Evolutionary conservation across 2,888 invertebrate species (phyloP).

Genomic region (Argyresthia albistria): DNA sequence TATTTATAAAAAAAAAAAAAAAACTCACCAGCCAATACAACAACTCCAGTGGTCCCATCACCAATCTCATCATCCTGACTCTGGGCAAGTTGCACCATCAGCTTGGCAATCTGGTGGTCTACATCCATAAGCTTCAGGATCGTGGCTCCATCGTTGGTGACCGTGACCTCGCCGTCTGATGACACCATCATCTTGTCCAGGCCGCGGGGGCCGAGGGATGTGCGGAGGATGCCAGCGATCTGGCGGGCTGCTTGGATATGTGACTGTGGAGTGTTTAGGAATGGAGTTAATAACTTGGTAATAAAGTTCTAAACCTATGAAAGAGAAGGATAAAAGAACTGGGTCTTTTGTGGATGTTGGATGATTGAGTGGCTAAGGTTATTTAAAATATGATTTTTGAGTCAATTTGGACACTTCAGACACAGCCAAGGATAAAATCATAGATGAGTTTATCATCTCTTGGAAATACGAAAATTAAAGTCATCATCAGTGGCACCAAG

Average conservation of each 20-base stretch:
- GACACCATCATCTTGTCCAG: conserved; percentile 98
- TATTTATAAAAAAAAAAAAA: too few species aligned
- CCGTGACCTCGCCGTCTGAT: conserved; percentile 96
- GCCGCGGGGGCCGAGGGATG: conserved; percentile 97
- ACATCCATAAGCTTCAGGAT: conserved; percentile 99
- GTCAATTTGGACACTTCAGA: conserved; percentile 7
- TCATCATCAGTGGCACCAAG: too few species aligned
- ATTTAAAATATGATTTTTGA: too few species aligned
- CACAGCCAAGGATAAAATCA: conserved; percentile 14
- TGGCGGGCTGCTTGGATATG: conserved; percentile 97
- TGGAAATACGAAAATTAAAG: too few species aligned
- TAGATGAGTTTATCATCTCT: not conserved
- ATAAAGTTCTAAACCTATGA: too few species aligned
- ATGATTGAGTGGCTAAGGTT: too few species aligned
- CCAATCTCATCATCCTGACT: conserved; percentile 99
- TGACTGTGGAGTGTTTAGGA: conserved; percentile 74
- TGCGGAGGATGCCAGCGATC: conserved; percentile 90
- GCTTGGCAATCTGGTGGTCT: conserved; percentile 97
- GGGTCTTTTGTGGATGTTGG: too few species aligned
- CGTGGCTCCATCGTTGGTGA: conserved; percentile 99
- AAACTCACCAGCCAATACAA: conserved; percentile 77
- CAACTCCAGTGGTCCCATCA: conserved; percentile 99
- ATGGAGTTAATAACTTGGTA: not conserved
- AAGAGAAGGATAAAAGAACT: too few species aligned
- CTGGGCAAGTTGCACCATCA: conserved; percentile 98